Evolutionary conservation across 2,113 vertebrate genomes (phyloP), one percentile per base, ranked within the genome.

Genomic region (Genyomyrus donnyi): DNA sequence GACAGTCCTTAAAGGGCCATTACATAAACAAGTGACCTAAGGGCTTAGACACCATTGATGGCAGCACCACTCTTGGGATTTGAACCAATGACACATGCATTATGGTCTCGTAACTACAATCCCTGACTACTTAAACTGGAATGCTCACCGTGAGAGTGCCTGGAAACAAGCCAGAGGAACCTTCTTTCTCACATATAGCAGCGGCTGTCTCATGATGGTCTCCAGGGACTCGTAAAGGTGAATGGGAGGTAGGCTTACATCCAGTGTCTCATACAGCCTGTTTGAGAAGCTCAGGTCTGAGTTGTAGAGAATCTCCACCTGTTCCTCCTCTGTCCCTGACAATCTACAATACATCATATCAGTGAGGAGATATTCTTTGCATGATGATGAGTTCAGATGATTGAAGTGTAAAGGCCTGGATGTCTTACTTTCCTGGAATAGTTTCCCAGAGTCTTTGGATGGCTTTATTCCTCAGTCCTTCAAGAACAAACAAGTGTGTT

Each of bases 401-500:
- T 92, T 91, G 90, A 86, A 91, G 50, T 70, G 19, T 49, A 80
- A 66, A 21, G 31, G 8, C 52, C n/a, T 10, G 11, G 7, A 49
- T 53, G n/a, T 80, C 94, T 94, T 95, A 95, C 94, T 91, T 94
- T 86, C 92, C 90, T 53, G 93, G 93, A 66, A 94, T 89, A 11
- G 90, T 93, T 9, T 96, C 94, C 96, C 96, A 97, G 2, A 98
- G 93, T 88, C 19, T 93, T 93, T 53, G 94, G 83, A 97, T 91
- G 83, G 96, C 96, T 89, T 93, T 93, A n/a, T 95, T 91, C 50
- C 94, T 96, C 90, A 98, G 90, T 77, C 97, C 97, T 92, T 98
- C 97, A 50, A 98, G 92, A 83, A 97, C 88, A 88, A 98, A 94
- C 58, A 98, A 93, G 92, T 98, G 96, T 19, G 91, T 89, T 90